Conservation (phyloP, 2,888 invertebrate genomes). For the Cantharis rufa region DNA sequence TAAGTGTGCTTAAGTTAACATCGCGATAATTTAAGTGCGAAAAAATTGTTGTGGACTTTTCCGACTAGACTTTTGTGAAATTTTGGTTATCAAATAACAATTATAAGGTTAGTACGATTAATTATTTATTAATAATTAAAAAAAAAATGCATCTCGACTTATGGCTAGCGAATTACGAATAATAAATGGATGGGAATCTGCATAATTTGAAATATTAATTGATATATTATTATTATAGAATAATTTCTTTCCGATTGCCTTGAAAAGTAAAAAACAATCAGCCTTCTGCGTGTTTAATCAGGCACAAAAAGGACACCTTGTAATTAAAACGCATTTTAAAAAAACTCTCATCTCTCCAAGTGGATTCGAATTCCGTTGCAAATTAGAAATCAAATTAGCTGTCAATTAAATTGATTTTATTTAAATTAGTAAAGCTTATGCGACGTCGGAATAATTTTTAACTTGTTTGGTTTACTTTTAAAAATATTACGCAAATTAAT, state of each 20-base stretch:
- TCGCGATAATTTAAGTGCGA: not conserved
- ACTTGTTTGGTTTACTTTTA: not conserved
- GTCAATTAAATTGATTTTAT: not conserved
- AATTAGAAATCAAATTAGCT: not conserved
- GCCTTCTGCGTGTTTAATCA: not conserved
- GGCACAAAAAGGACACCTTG: not conserved
- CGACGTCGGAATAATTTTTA: not conserved
- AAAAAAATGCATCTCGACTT: too few species aligned
- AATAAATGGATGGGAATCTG: not conserved
- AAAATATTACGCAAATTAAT: slow-evolving; percentile 7
- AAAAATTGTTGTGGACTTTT: not conserved
- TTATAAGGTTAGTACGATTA: not conserved
- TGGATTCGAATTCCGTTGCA: not conserved
- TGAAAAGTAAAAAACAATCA: not conserved
- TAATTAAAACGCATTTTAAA: not conserved
- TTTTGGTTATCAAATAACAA: not conserved
- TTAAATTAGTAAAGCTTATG: not conserved
- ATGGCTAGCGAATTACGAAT: too few species aligned
- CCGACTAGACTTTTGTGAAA: not conserved
- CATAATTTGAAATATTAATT: not conserved
- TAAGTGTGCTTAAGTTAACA: not conserved
- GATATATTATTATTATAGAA: not conserved
- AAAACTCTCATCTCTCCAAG: not conserved
- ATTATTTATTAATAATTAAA: too few species aligned
- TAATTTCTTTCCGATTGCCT: not conserved